phyloP scores from a whole-genome alignment of 1,140 invertebrate genomes.

The Acromyrmex charruanus region DNA sequence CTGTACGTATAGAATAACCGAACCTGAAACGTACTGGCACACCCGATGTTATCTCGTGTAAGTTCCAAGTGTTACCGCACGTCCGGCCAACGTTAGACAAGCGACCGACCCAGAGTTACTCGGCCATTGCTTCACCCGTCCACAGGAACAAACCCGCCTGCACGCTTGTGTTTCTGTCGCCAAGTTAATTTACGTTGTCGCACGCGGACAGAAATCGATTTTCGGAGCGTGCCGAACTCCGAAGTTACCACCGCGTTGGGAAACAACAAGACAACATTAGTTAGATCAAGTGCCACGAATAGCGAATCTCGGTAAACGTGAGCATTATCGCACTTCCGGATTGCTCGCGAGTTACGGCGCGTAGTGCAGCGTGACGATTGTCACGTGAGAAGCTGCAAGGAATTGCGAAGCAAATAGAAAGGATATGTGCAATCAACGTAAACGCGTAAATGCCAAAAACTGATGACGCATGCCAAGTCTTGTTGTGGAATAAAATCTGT shows the following conservation, averaged over 20 bases:
- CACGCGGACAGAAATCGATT: conserved; percentile 58
- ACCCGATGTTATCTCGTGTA: conserved; percentile 52
- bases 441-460: not conserved
- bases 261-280: conserved; percentile 34
- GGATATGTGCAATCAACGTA: conserved; percentile 2
- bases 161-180: not conserved
- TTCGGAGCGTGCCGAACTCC: conserved; percentile 1
- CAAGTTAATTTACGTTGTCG: conserved; percentile 66
- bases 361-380: conserved; percentile 7
- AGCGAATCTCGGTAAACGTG: conserved; percentile 25
- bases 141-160: conserved; percentile 26
- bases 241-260: not conserved
- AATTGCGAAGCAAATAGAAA: not conserved
- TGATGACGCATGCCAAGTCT: not conserved
- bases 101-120: conserved; percentile 47
- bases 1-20: conserved; percentile 50
- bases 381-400: not conserved
- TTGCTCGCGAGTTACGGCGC: not conserved
- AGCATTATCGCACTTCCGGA: not conserved
- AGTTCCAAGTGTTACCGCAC: conserved; percentile 43
- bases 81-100: conserved; percentile 32
- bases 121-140: conserved; percentile 20
- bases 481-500: not conserved
- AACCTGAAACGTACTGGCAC: not conserved
- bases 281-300: conserved; percentile 25